Conservation (phyloP, 2,888 invertebrate genomes). For the Glaucopsyche alexis region DNA sequence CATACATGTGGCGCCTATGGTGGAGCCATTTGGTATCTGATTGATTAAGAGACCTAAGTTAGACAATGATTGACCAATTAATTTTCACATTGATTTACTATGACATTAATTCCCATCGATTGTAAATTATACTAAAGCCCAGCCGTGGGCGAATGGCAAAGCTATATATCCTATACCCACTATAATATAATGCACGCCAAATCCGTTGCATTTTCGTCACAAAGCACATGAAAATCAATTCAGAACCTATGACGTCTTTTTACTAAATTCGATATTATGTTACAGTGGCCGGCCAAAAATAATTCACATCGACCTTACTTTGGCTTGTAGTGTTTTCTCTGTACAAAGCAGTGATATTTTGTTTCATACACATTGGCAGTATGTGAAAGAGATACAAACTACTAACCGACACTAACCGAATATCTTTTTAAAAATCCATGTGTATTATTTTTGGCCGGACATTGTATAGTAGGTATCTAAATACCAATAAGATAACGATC, state of each 20-base stretch:
- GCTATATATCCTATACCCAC: neutral
- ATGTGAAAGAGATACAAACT: neutral
- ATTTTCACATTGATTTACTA: neutral
- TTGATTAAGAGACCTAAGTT: neutral
- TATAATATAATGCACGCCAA: neutral
- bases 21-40: neutral
- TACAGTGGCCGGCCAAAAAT: slow-evolving; percentile 38
- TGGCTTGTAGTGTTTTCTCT: too few species aligned
- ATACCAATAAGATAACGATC: neutral
- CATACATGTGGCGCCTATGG: too few species aligned
- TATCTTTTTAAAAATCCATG: neutral
- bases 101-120: neutral
- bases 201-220: slow-evolving; percentile 9
- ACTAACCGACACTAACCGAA: neutral
- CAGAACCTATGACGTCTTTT: neutral
- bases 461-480: neutral
- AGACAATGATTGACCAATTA: neutral
- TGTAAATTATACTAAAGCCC: slow-evolving; percentile 1
- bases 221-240: neutral
- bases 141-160: neutral
- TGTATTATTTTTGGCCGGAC: neutral
- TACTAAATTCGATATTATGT: slow-evolving; percentile 41
- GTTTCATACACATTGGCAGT: neutral
- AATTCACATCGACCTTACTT: too few species aligned
- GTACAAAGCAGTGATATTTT: too few species aligned